phyloP scores from a whole-genome alignment of 2,888 invertebrate genomes.

The Macroteleia sp. region DNA sequence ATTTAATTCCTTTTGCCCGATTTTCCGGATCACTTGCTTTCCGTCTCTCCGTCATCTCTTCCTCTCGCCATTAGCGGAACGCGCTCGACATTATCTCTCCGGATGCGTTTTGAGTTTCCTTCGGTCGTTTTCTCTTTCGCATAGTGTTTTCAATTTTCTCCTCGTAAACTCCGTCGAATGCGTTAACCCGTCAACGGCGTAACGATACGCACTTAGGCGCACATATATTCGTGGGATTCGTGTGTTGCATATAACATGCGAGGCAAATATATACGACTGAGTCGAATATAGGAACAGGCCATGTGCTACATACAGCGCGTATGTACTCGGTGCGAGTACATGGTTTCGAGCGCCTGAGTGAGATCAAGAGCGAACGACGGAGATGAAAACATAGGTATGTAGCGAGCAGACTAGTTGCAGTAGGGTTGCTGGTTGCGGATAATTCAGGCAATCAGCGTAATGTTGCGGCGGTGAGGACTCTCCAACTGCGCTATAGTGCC shows the following conservation, averaged over 20 bases:
- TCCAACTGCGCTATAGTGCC: conserved; percentile 72
- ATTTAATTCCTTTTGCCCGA: conserved; percentile 38
- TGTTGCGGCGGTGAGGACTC: conserved; percentile 80
- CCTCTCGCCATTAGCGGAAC: conserved; percentile 41
- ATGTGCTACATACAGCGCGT: conserved; percentile 36
- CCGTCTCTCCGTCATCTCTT: conserved; percentile 11
- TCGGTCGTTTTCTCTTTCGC: conserved; percentile 37
- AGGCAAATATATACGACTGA: conserved; percentile 33
- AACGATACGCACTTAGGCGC: conserved; percentile 58
- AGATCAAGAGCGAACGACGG: conserved; percentile 23
- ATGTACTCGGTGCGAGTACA: conserved; percentile 39
- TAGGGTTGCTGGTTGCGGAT: conserved; percentile 77
- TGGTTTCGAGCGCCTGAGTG: conserved; percentile 34
- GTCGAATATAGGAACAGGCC: conserved; percentile 38
- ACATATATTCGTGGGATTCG: conserved; percentile 42
- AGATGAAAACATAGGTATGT: conserved; percentile 62
- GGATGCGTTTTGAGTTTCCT: conserved; percentile 9
- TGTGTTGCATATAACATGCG: conserved; percentile 51
- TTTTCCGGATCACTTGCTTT: conserved; percentile 36
- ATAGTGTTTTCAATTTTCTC: conserved; percentile 71
- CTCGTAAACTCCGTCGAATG: conserved; percentile 63
- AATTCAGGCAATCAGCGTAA: conserved; percentile 84
- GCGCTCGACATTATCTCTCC: conserved; percentile 30
- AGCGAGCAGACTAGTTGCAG: conserved; percentile 64
- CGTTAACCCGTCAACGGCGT: conserved; percentile 49